These are phyloP conservation scores for Caracal caracal DNA, from an alignment of 2,113 vertebrate genomes.

Conservation along the genomic window DNA sequence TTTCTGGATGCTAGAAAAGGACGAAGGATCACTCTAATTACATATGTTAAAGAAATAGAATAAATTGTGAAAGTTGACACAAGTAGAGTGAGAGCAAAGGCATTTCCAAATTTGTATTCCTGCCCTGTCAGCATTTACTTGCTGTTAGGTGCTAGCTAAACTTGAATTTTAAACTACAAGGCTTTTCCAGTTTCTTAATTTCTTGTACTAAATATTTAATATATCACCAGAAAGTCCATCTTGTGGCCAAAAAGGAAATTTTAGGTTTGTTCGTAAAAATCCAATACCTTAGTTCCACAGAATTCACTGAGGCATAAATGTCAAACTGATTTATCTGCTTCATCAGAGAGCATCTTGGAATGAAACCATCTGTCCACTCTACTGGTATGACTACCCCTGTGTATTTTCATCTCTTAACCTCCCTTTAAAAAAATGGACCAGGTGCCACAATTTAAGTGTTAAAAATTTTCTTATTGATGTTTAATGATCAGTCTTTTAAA, in stretches of 20 bases:
- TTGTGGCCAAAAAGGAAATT: conserved; percentile 36
- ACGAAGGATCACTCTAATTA: conserved; percentile 44
- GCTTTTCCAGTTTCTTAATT: conserved; percentile 56
- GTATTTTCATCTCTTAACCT: conserved; percentile 63
- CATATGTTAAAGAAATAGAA: conserved; percentile 37
- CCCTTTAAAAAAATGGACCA: not conserved
- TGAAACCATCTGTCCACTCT: not conserved
- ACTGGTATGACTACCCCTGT: not conserved
- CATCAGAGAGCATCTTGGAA: conserved; percentile 20
- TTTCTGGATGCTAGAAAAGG: conserved; percentile 62
- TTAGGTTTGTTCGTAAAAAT: conserved; percentile 60
- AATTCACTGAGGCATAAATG: conserved; percentile 58
- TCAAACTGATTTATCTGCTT: conserved; percentile 51
- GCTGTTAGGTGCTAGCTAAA: conserved; percentile 53
- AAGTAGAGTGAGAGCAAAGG: conserved; percentile 46
- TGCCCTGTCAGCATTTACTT: conserved; percentile 13
- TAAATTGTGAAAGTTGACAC: conserved; percentile 72
- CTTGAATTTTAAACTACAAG: conserved; percentile 68
- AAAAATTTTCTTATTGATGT: conserved; percentile 66
- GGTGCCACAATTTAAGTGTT: conserved; percentile 60
- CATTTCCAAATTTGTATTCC: conserved; percentile 64
- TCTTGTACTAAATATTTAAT: conserved; percentile 67
- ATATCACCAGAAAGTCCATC: conserved; percentile 18
- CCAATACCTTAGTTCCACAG: conserved; percentile 47
- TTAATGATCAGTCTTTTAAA: conserved; percentile 54